Percentiles rank a stretch among this genome's conserved stretches.
Conservation (phyloP, 1,140 invertebrate species). For the Drosophila sechellia region DNA sequence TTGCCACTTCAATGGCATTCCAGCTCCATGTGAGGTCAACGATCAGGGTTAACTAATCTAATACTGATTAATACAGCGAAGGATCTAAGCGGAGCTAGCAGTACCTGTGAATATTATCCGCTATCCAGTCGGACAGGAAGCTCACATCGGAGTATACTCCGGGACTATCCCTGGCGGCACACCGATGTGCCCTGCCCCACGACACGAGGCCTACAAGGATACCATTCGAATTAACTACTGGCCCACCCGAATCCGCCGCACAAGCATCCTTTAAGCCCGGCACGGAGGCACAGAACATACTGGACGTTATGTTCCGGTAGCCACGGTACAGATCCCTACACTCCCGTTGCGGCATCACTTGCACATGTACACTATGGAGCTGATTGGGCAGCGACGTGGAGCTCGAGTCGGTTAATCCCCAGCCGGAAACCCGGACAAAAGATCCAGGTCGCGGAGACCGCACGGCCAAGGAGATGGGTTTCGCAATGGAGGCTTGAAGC, state of each 20-base stretch:
- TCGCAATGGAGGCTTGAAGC: conserved; percentile 34
- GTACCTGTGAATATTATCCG: conserved; percentile 43
- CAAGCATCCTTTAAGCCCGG: conserved; percentile 86
- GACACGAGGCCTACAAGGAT: conserved; percentile 88
- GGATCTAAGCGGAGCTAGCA: conserved; percentile 29
- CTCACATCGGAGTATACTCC: conserved; percentile 88
- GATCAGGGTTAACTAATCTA: conserved; percentile 28
- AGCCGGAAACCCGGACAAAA: conserved; percentile 61
- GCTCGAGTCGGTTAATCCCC: conserved; percentile 59
- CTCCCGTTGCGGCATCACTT: conserved; percentile 42
- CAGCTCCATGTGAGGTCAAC: conserved; percentile 27
- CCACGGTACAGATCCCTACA: conserved; percentile 57
- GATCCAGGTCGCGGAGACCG: conserved; percentile 31
- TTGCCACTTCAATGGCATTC: conserved; percentile 31
- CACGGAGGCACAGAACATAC: conserved; percentile 85
- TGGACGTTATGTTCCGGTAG: conserved; percentile 70
- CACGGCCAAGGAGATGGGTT: conserved; percentile 47
- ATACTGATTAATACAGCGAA: conserved; percentile 5
- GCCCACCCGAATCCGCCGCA: conserved; percentile 89
- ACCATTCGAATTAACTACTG: conserved; percentile 85
- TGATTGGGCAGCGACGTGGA: conserved; percentile 58
- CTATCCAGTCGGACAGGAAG: conserved; percentile 75
- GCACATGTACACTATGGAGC: conserved; percentile 63
- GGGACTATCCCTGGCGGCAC: conserved; percentile 85
- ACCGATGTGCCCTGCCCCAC: conserved; percentile 88